phyloP scores from a whole-genome alignment of 2,888 invertebrate genomes.

The Lasius platythorax region DNA sequence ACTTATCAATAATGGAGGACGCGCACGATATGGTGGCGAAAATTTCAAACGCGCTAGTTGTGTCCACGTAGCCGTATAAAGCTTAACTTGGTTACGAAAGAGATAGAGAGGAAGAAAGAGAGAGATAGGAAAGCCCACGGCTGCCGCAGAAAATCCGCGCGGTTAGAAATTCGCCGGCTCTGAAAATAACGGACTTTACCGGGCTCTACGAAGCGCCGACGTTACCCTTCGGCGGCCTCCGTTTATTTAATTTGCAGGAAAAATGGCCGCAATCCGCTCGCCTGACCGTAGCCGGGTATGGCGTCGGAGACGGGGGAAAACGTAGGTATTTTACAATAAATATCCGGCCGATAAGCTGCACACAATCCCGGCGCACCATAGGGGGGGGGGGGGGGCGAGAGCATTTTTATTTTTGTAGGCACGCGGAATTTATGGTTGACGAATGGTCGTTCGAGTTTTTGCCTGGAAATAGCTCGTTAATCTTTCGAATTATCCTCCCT shows the following conservation, averaged over 20 bases:
- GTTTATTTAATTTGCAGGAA: constrained; percentile 75
- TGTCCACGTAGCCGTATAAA: constrained; percentile 60
- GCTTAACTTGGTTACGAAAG: constrained; percentile 4
- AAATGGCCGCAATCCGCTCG: constrained; percentile 69
- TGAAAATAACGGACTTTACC: constrained; percentile 38
- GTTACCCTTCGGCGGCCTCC: constrained; percentile 57
- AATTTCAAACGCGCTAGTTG: constrained; percentile 52
- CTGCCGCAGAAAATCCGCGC: constrained; percentile 35
- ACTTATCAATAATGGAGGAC: constrained; percentile 63
- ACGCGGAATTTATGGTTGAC: constrained; percentile 82
- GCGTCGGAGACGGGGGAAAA: constrained; percentile 61
- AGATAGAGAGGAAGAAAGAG: not conserved
- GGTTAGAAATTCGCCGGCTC: constrained; percentile 17
- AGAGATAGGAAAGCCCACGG: not conserved
- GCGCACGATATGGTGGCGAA: constrained; percentile 56
- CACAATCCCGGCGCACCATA: constrained; percentile 73
- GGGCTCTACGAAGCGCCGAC: constrained; percentile 32
- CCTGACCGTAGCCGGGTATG: constrained; percentile 58
- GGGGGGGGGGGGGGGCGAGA: constrained; percentile 48
- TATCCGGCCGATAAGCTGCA: constrained; percentile 82
- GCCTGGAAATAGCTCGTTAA: constrained; percentile 82
- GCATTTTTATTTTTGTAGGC: constrained; percentile 79
- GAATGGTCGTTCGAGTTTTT: constrained; percentile 81
- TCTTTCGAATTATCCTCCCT: constrained; percentile 83
- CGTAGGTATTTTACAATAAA: constrained; percentile 83